phyloP scores from a whole-genome alignment of 2,888 invertebrate genomes.

The Podabrus alpinus region DNA sequence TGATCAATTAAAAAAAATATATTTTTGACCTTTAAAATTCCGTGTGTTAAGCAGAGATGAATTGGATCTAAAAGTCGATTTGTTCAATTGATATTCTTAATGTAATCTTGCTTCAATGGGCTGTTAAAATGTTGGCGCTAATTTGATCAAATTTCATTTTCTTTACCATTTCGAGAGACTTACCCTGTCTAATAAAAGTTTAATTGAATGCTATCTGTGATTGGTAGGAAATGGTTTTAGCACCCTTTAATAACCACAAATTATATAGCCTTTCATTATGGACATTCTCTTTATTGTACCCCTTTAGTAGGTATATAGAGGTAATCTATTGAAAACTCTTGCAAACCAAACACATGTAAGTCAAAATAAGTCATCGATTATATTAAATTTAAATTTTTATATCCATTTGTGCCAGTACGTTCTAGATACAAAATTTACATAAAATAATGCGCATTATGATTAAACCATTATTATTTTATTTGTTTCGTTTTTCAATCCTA shows the following conservation, averaged over 20 bases:
- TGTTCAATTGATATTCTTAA: background rate
- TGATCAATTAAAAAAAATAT: background rate
- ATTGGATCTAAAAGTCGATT: background rate
- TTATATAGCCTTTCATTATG: background rate
- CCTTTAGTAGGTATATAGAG: background rate
- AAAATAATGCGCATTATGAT: background rate
- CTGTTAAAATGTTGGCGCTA: background rate
- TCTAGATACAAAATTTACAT: background rate
- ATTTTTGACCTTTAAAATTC: background rate
- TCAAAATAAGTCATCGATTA: background rate
- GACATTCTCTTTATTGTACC: background rate
- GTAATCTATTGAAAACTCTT: background rate
- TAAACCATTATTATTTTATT: background rate
- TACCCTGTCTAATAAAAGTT: background rate
- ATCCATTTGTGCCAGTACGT: background rate
- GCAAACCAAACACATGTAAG: background rate
- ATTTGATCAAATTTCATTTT: background rate
- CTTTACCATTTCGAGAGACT: background rate
- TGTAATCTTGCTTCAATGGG: background rate
- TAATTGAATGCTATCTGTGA: constrained; percentile 2
- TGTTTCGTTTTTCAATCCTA: background rate
- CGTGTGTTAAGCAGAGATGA: too few species aligned
- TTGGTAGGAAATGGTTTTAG: background rate
- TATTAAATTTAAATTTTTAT: background rate
- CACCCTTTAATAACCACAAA: constrained; percentile 1